Conservation (phyloP, 2,888 invertebrate genomes). For the Chymomyza caudatula region DNA sequence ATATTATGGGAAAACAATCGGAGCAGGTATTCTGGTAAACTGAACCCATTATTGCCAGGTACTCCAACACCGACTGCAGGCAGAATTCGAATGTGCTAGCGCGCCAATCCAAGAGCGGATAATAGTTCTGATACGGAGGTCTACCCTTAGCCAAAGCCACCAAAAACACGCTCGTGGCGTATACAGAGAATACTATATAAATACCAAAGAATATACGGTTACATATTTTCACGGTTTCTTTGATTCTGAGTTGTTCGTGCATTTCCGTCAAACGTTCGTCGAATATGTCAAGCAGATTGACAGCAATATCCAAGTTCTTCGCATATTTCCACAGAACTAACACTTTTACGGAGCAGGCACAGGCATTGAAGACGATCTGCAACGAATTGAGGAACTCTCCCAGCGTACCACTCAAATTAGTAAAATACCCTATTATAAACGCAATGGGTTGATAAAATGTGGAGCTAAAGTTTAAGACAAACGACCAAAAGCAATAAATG, state of each 20-base stretch:
- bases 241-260: constrained; percentile 25
- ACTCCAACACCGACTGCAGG: constrained; percentile 31
- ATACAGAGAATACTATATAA: constrained; percentile 22
- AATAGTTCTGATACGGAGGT: constrained; percentile 41
- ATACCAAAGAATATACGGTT: constrained; percentile 29
- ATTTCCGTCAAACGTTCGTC: constrained; percentile 24
- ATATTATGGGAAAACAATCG: constrained; percentile 41
- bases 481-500: background rate
- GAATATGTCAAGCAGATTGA: constrained; percentile 31
- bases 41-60: constrained; percentile 25
- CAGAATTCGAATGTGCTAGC: constrained; percentile 15
- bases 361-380: constrained; percentile 30
- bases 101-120: constrained; percentile 42
- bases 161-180: constrained; percentile 25
- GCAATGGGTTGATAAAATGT: constrained; percentile 4
- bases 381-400: constrained; percentile 36
- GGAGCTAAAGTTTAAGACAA: background rate
- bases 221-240: constrained; percentile 23
- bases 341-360: constrained; percentile 35
- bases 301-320: constrained; percentile 19
- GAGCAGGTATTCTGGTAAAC: constrained; percentile 35
- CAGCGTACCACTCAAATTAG: constrained; percentile 4
- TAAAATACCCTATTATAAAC: background rate
- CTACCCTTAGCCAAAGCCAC: constrained; percentile 21
- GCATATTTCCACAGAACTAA: constrained; percentile 25